Evolutionary conservation across 2,888 invertebrate genomes (phyloP).

Genomic region (Agriopis marginaria): DNA sequence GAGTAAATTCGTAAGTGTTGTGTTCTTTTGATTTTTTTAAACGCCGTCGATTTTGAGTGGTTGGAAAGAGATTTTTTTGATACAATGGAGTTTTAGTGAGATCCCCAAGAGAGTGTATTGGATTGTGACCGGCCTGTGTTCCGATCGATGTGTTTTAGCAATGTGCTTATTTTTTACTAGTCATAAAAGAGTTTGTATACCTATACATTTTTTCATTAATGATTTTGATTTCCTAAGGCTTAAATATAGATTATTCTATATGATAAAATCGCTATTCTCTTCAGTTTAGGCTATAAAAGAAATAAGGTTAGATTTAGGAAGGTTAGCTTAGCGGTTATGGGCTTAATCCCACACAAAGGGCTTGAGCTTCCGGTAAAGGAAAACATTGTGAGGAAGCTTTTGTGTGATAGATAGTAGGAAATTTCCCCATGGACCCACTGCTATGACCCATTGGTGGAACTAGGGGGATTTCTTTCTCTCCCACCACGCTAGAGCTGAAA

Average conservation of each 20-base stretch:
- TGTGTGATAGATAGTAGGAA: too few species aligned
- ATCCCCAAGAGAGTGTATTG: slow-evolving; percentile 69
- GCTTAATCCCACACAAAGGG: too few species aligned
- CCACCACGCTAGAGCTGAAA: too few species aligned
- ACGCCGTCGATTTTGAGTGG: slow-evolving; percentile 61
- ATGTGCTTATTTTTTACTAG: slow-evolving; percentile 80
- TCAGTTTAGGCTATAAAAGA: background rate
- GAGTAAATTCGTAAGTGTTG: slow-evolving; percentile 56
- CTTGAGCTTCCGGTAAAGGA: too few species aligned
- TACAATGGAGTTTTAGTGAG: slow-evolving; percentile 66
- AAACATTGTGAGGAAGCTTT: too few species aligned
- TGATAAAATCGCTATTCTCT: slow-evolving; percentile 8
- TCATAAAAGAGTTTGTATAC: slow-evolving; percentile 80
- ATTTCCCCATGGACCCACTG: too few species aligned
- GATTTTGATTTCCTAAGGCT: slow-evolving; percentile 11
- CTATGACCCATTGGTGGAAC: too few species aligned
- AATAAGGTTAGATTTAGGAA: too few species aligned
- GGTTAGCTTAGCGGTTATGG: too few species aligned
- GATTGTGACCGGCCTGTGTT: slow-evolving; percentile 61
- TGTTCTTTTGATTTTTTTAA: slow-evolving; percentile 48
- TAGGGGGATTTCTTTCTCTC: too few species aligned
- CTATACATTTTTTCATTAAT: slow-evolving; percentile 32
- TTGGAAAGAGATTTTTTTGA: slow-evolving; percentile 67
- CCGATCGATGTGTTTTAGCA: slow-evolving; percentile 65
- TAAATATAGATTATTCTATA: slow-evolving; percentile 9